Base-by-base conservation (phyloP, 2,888 invertebrate genomes). In the Ichneumoninae sp. region DNA sequence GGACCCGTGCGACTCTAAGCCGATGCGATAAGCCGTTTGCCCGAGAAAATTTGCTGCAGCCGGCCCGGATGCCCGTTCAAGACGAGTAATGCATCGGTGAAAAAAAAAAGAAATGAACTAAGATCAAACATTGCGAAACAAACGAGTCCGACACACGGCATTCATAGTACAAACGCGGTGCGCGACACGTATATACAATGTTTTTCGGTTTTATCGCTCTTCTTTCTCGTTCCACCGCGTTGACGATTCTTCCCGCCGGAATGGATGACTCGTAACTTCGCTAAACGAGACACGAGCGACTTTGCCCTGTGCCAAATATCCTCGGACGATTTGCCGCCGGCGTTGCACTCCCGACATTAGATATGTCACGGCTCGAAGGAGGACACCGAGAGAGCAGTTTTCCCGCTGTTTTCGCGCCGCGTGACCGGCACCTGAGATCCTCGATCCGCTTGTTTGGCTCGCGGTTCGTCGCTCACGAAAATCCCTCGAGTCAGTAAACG, bases 201-300 rank as follows among this genome's bases (percentile, higher is more conserved):
- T 30, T 6, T 30, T 69, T 30, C 13, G 10, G 26, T 73, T 33
- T 57, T 60, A 52, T 36, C 36, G 47, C 47, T 0, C 19, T 16
- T 19, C 40, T 22, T 40, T 44, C 19, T 73, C 44, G 19, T 60
- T 54, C 57, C n/a, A 40, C 40, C 47, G 54, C n/a, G 26, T 60
- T 54, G 40, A n/a, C 30, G 33, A 16, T 60, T 30, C 16, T 13
- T 52, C 13, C 33, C 73, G 30, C 22, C 8, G 22, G 22, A 65
- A 30, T 10, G 54, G 65, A 80, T 73, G 71, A 73, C 73, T 71
- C 73, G 71, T 79, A 73, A 80, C 73, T 73, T 33, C 30, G 73
- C 40, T 73, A 57, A 80, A 70, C 66, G 73, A 73, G 79, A 71
- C 70, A 50, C 54, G n/a, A 40, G 33, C 71, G 71, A 79, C 26